Conservation (phyloP, 2,888 invertebrate species). For the Drosophila histrio region DNA sequence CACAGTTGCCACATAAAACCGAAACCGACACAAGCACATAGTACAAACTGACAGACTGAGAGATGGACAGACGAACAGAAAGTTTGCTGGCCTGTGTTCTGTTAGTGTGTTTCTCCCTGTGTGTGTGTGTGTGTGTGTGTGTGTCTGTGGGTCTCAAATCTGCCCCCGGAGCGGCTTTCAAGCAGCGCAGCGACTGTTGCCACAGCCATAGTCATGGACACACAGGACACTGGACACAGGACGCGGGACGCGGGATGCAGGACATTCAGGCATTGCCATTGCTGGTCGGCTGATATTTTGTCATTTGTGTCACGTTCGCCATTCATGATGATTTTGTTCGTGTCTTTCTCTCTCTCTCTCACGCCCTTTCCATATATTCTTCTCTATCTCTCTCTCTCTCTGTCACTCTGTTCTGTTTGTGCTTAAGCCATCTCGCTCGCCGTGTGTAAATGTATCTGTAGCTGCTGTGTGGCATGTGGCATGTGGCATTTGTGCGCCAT, state of each 20-base stretch:
- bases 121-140: conserved; percentile 1
- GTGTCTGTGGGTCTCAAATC: conserved; percentile 43
- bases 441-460: conserved; percentile 15
- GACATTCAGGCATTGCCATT: conserved; percentile 51
- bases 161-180: conserved; percentile 45
- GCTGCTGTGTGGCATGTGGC: conserved; percentile 30
- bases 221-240: conserved; percentile 4
- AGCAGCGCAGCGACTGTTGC: conserved; percentile 44
- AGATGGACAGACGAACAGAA: conserved; percentile 9
- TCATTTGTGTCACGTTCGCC: conserved; percentile 82
- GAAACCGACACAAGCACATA: conserved; percentile 54
- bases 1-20: conserved; percentile 73
- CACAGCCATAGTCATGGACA: conserved; percentile 18
- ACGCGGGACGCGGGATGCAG: conserved; percentile 3
- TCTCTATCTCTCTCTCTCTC: conserved; percentile 9
- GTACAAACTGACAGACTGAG: conserved; percentile 27
- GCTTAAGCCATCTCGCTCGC: conserved; percentile 5
- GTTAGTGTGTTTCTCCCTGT: conserved; percentile 3
- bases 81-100: conserved; percentile 35
- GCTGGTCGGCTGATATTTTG: conserved; percentile 75
- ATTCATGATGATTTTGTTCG: conserved; percentile 78
- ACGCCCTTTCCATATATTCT: not conserved
- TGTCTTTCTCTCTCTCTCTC: conserved; percentile 13
- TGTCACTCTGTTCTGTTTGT: not conserved
- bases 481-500: conserved; percentile 69